Base-by-base conservation (phyloP, 2,113 vertebrate genomes). In the Saccopteryx leptura region DNA sequence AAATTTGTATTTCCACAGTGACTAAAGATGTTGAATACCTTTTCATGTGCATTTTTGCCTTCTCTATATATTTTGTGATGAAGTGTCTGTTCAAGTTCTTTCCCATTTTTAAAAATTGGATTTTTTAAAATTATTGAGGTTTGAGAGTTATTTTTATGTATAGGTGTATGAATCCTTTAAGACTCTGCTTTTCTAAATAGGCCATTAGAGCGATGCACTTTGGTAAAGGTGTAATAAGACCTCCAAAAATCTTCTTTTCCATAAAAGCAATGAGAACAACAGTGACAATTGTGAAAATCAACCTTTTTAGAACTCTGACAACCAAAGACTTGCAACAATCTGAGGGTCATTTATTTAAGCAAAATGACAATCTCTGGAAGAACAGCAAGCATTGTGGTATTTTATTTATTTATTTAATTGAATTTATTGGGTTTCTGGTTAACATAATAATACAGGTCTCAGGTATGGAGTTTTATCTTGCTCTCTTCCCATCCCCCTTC, bases 291-390 rank as follows among this genome's bases (percentile, higher is more conserved):
- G 5, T 33, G 58, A 93, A 93, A 39, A 54, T 28, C 18, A n/a
- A 17, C 65, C 31, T 48, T 84, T 94, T 88, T 65, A 95, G 33
- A 86, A 60, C 11, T 58, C 81, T 81, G 61, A 76, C 88, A 96
- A 50, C 28, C 60, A 71, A 48, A 83, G 24, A 85, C 85, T 69
- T 84, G 7, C 12, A 85, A 48, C 39, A 33, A 33, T 82, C 7
- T 39, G 39, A n/a, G 39, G 21, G 13, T 71, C 9, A 52, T 66
- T 69, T 93, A 74, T 58, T 66, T 2, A 76, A 54, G 31, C 80
- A 78, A 88, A 94, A 88, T 52, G 52, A 7, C 10, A 39, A 33
- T 90, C 33, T 93, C 60, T 84, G 2, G 94, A 39, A 90, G 68
- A 74, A 63, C 8, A 85, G 48, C 50, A 72, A 88, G 17, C 2